Conservation (phyloP, 2,888 invertebrate species). For the Toxonevra muliebris region DNA sequence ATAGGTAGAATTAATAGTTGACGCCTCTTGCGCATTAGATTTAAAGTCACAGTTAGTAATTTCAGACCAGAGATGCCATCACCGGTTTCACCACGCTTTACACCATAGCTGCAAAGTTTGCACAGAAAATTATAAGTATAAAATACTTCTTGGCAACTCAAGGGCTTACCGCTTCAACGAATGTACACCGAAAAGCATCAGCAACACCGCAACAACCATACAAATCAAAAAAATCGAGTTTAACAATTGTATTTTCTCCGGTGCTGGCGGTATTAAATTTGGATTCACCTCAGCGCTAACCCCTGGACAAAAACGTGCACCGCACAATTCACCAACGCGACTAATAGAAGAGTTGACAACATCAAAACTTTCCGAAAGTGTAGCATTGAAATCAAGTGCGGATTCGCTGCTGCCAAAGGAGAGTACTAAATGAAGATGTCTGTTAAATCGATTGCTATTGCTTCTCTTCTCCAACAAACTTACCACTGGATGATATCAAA, state of each 20-base stretch:
- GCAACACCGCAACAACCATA: slow-evolving; percentile 77
- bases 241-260: slow-evolving; percentile 78
- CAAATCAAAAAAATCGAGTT: slow-evolving; percentile 84
- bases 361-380: slow-evolving; percentile 10
- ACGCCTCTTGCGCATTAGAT: slow-evolving; percentile 78
- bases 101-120: slow-evolving; percentile 68
- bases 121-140: not conserved
- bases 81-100: slow-evolving; percentile 66
- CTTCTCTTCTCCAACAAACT: slow-evolving; percentile 20
- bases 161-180: slow-evolving; percentile 74
- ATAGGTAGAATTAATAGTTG: slow-evolving; percentile 88
- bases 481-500: slow-evolving; percentile 85
- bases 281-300: slow-evolving; percentile 69
- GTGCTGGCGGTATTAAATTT: slow-evolving; percentile 77
- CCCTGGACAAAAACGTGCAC: slow-evolving; percentile 78
- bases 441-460: not conserved
- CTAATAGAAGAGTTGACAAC: slow-evolving; percentile 14
- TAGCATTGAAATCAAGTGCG: slow-evolving; percentile 39
- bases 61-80: slow-evolving; percentile 73
- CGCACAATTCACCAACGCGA: slow-evolving; percentile 72
- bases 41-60: slow-evolving; percentile 79
- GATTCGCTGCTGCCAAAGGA: slow-evolving; percentile 42
- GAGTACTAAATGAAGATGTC: slow-evolving; percentile 43
- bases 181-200: slow-evolving; percentile 83
- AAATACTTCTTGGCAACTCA: not conserved